Evolutionary conservation across 2,113 vertebrate genomes (phyloP).

Genomic region (Aviceda subcristata): DNA sequence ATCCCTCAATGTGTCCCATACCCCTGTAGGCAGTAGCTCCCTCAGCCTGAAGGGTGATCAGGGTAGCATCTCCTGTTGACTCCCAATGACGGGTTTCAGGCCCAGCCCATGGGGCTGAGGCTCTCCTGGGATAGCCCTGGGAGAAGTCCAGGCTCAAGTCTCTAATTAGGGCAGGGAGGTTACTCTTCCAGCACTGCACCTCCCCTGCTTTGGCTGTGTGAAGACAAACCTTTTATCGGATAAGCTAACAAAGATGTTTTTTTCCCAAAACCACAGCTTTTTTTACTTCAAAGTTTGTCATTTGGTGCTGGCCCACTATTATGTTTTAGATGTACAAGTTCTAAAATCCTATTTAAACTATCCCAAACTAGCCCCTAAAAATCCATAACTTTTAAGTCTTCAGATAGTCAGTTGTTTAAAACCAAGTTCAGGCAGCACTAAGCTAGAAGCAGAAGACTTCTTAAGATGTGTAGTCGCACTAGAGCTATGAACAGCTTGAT

Average conservation of each 20-base stretch:
- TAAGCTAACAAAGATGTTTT: background rate
- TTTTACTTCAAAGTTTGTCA: background rate
- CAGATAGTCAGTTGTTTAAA: background rate
- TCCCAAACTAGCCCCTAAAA: background rate
- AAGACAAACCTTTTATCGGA: background rate
- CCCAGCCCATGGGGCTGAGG: background rate
- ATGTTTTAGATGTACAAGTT: background rate
- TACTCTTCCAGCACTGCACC: background rate
- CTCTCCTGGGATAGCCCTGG: background rate
- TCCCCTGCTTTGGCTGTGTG: background rate
- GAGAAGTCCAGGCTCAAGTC: background rate
- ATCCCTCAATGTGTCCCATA: background rate
- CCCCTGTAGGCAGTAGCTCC: background rate
- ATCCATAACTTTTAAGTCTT: background rate
- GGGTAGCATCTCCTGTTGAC: background rate
- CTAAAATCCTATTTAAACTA: background rate
- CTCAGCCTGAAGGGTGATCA: background rate
- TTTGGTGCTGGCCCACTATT: background rate
- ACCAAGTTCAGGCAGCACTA: background rate
- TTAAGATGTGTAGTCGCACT: background rate
- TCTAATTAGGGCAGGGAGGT: background rate
- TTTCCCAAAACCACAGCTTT: background rate
- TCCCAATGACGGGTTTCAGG: background rate
- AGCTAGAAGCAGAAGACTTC: background rate
- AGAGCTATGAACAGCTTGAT: background rate